Conservation (phyloP, 2,797 vertebrate genomes). For the Natrix natrix region DNA sequence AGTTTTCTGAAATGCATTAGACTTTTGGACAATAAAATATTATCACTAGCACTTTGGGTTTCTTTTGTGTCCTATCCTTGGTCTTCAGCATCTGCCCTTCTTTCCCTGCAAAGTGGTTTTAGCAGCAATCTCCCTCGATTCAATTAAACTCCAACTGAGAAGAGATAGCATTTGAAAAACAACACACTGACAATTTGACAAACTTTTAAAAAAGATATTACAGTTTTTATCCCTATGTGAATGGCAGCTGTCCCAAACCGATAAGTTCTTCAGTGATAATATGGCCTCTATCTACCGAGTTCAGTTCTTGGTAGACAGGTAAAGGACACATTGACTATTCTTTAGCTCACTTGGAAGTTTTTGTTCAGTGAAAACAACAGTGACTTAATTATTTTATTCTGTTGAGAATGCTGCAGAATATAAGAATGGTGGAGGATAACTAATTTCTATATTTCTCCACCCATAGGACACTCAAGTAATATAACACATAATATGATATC, state of each 20-base stretch:
- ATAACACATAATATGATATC: not conserved
- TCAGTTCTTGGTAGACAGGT: not conserved
- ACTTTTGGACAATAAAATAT: not conserved
- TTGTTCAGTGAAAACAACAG: not conserved
- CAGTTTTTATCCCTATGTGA: not conserved
- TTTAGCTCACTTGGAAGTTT: not conserved
- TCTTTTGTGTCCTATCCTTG: not conserved
- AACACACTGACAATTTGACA: not conserved
- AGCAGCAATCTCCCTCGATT: not conserved
- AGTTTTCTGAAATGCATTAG: not conserved
- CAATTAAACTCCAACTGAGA: not conserved
- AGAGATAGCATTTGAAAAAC: not conserved
- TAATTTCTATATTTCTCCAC: not conserved
- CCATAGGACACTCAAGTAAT: not conserved
- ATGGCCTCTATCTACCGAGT: not conserved
- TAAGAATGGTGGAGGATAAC: not conserved
- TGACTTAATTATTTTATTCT: not conserved
- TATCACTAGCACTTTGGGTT: not conserved
- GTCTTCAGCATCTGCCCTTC: not conserved
- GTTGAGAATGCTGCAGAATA: not conserved
- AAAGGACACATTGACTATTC: not conserved
- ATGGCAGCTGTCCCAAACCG: not conserved
- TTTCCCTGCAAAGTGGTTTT: not conserved
- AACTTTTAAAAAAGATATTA: not conserved
- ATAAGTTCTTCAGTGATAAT: not conserved